These are phyloP conservation scores for Crossocerus cetratus DNA, from an alignment of 2,888 invertebrate species.

Conservation along the genomic window DNA sequence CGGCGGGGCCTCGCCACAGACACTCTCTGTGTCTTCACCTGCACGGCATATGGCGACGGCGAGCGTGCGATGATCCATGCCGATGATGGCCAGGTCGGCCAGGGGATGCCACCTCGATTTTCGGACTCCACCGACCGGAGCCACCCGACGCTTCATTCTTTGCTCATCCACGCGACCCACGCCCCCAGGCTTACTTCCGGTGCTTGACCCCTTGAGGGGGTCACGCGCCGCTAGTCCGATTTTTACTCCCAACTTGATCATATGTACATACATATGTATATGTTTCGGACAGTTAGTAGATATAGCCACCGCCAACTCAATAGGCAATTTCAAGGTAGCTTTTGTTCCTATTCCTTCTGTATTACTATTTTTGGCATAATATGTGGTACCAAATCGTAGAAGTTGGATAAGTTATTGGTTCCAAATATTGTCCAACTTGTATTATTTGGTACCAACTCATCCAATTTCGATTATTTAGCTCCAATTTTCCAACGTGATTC, in stretches of 20 bases:
- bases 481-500: too few relatives aligned
- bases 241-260: not conserved
- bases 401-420: too few relatives aligned
- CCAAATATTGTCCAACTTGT: too few relatives aligned
- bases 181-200: constrained; percentile 66
- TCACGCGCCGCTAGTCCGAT: constrained; percentile 64
- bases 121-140: constrained; percentile 44
- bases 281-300: too few relatives aligned
- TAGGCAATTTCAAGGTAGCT: too few relatives aligned
- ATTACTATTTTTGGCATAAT: too few relatives aligned
- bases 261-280: too few relatives aligned
- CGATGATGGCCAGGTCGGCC: constrained; percentile 32
- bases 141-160: constrained; percentile 56
- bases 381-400: too few relatives aligned
- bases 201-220: constrained; percentile 71
- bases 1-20: constrained; percentile 29
- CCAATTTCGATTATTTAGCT: too few relatives aligned
- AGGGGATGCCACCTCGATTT: constrained; percentile 43
- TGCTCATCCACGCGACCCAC: constrained; percentile 64
- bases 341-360: too few relatives aligned
- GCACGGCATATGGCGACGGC: constrained; percentile 70
- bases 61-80: constrained; percentile 33
- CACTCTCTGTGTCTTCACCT: constrained; percentile 65
- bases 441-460: too few relatives aligned
- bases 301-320: too few relatives aligned